Evolutionary conservation across 1,140 invertebrate species (phyloP).

Genomic region (Maniola jurtina): DNA sequence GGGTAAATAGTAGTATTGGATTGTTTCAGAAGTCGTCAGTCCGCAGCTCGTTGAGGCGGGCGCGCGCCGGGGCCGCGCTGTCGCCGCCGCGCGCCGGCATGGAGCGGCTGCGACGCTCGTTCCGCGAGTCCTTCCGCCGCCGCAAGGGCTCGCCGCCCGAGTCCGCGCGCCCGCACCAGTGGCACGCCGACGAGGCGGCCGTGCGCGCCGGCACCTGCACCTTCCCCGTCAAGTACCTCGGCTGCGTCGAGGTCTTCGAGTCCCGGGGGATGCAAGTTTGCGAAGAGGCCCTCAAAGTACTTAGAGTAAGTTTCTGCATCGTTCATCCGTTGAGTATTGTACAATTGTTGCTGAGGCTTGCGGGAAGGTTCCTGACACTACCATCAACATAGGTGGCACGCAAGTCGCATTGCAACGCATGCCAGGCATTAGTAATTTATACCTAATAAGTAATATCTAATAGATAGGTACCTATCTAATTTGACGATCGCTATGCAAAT

Average conservation of each 20-base stretch:
- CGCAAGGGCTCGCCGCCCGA: constrained; percentile 90
- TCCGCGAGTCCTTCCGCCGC: constrained; percentile 94
- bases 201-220: constrained; percentile 97
- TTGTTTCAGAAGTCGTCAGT: constrained; percentile 76
- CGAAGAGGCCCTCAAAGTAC: constrained; percentile 97
- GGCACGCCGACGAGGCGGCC: constrained; percentile 98
- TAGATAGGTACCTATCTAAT: no score
- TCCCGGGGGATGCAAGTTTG: constrained; percentile 99
- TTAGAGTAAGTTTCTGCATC: constrained; percentile 84
- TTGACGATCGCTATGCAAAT: no score
- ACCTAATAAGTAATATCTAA: no score
- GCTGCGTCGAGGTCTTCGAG: constrained; percentile 99
- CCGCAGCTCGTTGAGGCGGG: constrained; percentile 78
- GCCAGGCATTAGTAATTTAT: no score
- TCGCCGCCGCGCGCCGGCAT: constrained; percentile 87
- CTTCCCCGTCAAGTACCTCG: constrained; percentile 99
- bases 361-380: no score
- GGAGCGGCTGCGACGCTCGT: constrained; percentile 94
- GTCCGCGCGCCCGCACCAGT: constrained; percentile 97
- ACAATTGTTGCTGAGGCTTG: no score
- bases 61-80: constrained; percentile 84
- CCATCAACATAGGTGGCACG: no score
- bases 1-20: neutral
- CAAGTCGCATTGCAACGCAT: no score
- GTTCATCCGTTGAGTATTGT: no score